These are phyloP conservation scores for Apamea anceps DNA, from an alignment of 2,888 invertebrate species.

Conservation along the genomic window DNA sequence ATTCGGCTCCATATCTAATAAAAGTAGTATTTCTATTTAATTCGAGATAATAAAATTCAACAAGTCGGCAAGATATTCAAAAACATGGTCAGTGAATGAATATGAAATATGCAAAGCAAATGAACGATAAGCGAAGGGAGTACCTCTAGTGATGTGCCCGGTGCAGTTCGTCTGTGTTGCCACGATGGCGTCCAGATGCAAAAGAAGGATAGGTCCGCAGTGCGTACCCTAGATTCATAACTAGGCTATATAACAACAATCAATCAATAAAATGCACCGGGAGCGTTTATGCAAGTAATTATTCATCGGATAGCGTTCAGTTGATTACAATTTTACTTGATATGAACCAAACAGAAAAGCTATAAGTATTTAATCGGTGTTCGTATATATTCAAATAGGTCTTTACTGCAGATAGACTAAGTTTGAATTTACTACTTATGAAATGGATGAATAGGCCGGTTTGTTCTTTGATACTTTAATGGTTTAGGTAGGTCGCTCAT, in stretches of 20 bases:
- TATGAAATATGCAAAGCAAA: neutral
- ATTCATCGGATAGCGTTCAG: constrained; percentile 11
- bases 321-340: neutral
- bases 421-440: neutral
- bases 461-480: neutral
- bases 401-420: neutral
- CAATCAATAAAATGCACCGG: constrained; percentile 42
- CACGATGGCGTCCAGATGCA: neutral
- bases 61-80: constrained; percentile 18
- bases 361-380: neutral
- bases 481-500: neutral
- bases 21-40: neutral
- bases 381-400: neutral
- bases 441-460: neutral
- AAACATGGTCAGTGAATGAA: constrained; percentile 15
- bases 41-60: neutral
- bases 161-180: neutral
- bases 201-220: constrained; percentile 14
- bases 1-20: constrained; percentile 71
- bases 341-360: neutral
- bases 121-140: constrained; percentile 9
- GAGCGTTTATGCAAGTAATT: constrained; percentile 20
- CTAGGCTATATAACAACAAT: neutral
- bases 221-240: constrained; percentile 10
- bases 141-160: constrained; percentile 31